These are phyloP conservation scores for Habroteleia sp. DNA, from an alignment of 2,888 invertebrate species.

Conservation along the genomic window DNA sequence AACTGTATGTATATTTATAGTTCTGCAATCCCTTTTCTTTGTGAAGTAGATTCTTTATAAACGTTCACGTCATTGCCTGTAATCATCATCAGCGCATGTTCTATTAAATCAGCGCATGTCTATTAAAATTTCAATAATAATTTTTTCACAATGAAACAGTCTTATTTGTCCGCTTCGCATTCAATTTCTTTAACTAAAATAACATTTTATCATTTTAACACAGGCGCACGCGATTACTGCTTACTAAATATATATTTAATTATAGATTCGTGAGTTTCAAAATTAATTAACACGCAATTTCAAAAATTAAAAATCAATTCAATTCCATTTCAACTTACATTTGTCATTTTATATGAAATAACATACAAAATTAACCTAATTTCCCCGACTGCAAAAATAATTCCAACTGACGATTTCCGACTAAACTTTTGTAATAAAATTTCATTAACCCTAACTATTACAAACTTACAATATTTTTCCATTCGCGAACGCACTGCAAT, in stretches of 20 bases:
- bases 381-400: conserved; percentile 11
- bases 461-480: conserved; percentile 18
- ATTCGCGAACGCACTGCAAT: conserved; percentile 7
- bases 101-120: conserved; percentile 27
- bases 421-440: no score
- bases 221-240: no score
- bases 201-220: no score
- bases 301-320: no score
- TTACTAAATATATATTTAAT: no score
- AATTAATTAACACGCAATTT: no score
- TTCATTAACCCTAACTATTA: conserved; percentile 12
- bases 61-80: conserved; percentile 16
- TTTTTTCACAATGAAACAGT: conserved; percentile 11
- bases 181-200: conserved; percentile 9
- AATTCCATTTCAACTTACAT: no score
- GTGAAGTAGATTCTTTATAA: conserved; percentile 13
- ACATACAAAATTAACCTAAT: conserved; percentile 5
- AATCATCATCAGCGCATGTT: conserved; percentile 11
- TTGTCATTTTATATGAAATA: no score
- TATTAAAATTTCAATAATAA: conserved; percentile 30
- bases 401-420: conserved; percentile 3
- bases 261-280: no score
- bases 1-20: conserved; percentile 27
- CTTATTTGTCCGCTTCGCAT: conserved; percentile 9
- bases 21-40: conserved; percentile 24